Evolutionary conservation across 1,140 invertebrate genomes (phyloP).

Genomic region (Gonioctena quinquepunctata): DNA sequence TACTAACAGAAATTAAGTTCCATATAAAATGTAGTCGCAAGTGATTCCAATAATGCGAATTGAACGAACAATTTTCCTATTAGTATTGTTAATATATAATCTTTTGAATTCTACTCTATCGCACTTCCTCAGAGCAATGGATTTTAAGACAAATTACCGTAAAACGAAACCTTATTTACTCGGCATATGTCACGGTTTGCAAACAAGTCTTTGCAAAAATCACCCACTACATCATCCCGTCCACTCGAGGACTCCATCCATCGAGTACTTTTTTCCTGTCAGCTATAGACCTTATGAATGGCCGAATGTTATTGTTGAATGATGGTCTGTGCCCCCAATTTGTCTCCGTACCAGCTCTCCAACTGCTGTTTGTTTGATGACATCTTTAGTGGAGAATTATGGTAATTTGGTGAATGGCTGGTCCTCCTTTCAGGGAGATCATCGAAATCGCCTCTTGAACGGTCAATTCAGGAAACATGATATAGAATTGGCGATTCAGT

Average conservation of each 20-base stretch:
- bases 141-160: too few species aligned
- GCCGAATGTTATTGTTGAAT: neutral
- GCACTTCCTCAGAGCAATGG: too few species aligned
- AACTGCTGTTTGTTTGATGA: slow-evolving; percentile 29
- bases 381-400: slow-evolving; percentile 21
- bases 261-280: slow-evolving; percentile 33
- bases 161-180: too few species aligned
- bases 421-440: neutral
- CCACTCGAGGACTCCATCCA: slow-evolving; percentile 2
- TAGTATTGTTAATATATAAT: too few species aligned
- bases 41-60: too few species aligned
- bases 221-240: neutral
- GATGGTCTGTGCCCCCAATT: slow-evolving; percentile 20
- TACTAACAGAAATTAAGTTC: too few species aligned
- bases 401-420: slow-evolving; percentile 5
- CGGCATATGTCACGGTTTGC: neutral
- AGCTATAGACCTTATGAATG: slow-evolving; percentile 6
- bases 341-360: slow-evolving; percentile 15
- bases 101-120: too few species aligned
- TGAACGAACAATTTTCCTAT: too few species aligned
- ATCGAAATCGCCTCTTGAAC: neutral
- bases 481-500: neutral
- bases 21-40: too few species aligned
- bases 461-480: neutral
- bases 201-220: neutral